Conservation (phyloP, 1,140 invertebrate genomes). For the Drosophila nasuta region DNA sequence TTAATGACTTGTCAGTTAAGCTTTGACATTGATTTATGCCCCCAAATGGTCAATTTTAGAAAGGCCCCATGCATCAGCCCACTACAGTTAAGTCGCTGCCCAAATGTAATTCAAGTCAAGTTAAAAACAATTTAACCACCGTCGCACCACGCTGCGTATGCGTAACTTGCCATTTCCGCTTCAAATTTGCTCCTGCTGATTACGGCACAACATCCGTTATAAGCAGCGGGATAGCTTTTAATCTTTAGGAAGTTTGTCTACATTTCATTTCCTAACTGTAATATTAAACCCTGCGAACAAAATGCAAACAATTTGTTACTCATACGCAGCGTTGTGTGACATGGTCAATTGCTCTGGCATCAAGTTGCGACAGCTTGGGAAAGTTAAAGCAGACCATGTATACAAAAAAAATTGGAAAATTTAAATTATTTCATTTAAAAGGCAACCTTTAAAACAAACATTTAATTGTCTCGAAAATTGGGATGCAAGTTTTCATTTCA, state of each 20-base stretch:
- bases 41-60: conserved; percentile 51
- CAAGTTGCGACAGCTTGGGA: background rate
- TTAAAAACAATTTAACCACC: background rate
- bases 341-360: background rate
- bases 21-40: conserved; percentile 67
- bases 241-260: conserved; percentile 23
- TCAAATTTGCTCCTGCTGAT: background rate
- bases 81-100: conserved; percentile 21
- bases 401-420: background rate
- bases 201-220: conserved; percentile 10
- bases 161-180: conserved; percentile 61
- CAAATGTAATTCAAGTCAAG: conserved; percentile 55
- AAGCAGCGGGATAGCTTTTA: background rate
- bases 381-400: background rate
- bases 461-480: no score
- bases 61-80: conserved; percentile 34
- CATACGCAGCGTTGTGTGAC: conserved; percentile 1
- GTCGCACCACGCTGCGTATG: conserved; percentile 69
- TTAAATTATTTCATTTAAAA: background rate
- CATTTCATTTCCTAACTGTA: conserved; percentile 51
- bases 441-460: no score
- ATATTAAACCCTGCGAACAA: conserved; percentile 28
- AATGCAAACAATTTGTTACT: background rate
- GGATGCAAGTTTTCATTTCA: no score
- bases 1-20: conserved; percentile 69